Percentiles rank a stretch among this genome's conserved stretches.
These are phyloP conservation scores for Nebria brevicollis DNA, from an alignment of 2,888 invertebrate genomes.

Conservation along the genomic window DNA sequence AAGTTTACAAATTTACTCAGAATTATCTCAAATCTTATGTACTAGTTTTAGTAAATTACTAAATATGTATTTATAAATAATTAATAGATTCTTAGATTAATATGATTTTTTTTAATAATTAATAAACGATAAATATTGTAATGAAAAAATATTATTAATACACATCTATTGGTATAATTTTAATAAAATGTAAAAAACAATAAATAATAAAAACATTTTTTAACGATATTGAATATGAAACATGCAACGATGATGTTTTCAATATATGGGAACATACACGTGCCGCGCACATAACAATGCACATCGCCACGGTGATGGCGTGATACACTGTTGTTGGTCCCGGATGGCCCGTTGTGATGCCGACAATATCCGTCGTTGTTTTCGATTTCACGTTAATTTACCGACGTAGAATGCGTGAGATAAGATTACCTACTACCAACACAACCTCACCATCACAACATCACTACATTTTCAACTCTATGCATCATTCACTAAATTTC, in stretches of 20 bases:
- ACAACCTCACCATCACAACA: neutral
- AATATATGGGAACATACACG: neutral
- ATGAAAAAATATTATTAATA: too few species aligned
- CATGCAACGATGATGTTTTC: neutral
- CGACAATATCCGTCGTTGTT: constrained; percentile 41
- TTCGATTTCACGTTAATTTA: constrained; percentile 46
- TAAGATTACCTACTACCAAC: constrained; percentile 5
- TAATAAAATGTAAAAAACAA: too few species aligned
- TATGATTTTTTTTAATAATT: too few species aligned
- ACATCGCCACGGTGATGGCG: constrained; percentile 5
- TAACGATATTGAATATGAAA: neutral
- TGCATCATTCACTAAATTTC: neutral
- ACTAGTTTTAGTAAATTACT: too few species aligned
- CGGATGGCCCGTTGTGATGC: constrained; percentile 11
- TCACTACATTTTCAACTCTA: neutral
- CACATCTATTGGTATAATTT: too few species aligned
- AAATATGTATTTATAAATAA: too few species aligned
- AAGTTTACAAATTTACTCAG: too few species aligned
- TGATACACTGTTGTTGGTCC: constrained; percentile 8
- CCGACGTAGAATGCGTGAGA: constrained; percentile 43
- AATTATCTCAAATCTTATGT: too few species aligned
- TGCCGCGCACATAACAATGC: constrained; percentile 12
- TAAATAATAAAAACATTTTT: too few species aligned
- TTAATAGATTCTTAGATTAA: too few species aligned
- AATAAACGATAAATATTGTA: too few species aligned